Percentiles rank a stretch among this genome's conserved stretches.
Evolutionary conservation across 2,113 vertebrate genomes (phyloP).

Genomic region (Eulemur rufifrons): DNA sequence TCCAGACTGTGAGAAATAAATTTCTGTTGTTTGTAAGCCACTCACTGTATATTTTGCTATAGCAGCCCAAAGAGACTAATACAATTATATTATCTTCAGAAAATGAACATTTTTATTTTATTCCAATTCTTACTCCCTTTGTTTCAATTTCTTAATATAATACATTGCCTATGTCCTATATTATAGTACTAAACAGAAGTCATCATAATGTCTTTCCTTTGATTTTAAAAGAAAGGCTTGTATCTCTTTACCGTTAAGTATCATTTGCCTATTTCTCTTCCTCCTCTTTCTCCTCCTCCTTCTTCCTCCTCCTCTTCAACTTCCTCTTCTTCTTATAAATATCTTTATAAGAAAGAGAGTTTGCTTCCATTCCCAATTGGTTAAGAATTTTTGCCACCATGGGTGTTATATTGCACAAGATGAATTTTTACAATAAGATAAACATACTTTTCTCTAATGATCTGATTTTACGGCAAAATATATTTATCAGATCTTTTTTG

Average conservation of each 20-base stretch:
- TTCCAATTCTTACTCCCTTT: neutral
- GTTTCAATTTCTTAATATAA: neutral
- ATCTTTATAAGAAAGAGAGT: neutral
- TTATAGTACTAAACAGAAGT: neutral
- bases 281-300: accelerated
- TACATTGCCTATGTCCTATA: neutral
- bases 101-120: neutral
- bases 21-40: neutral
- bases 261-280: neutral
- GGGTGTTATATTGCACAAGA: neutral
- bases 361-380: neutral
- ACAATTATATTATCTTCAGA: neutral
- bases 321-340: neutral
- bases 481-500: neutral
- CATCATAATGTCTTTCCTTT: neutral
- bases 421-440: neutral
- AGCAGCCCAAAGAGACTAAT: neutral
- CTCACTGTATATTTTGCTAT: neutral
- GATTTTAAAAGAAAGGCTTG: neutral
- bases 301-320: neutral
- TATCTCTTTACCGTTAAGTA: neutral
- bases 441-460: neutral
- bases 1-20: neutral
- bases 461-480: neutral
- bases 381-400: neutral